Evolutionary conservation across 2,797 vertebrate genomes (phyloP), one percentile per base, ranked within the genome.

Genomic region (Schizopygopsis malacanthus): DNA sequence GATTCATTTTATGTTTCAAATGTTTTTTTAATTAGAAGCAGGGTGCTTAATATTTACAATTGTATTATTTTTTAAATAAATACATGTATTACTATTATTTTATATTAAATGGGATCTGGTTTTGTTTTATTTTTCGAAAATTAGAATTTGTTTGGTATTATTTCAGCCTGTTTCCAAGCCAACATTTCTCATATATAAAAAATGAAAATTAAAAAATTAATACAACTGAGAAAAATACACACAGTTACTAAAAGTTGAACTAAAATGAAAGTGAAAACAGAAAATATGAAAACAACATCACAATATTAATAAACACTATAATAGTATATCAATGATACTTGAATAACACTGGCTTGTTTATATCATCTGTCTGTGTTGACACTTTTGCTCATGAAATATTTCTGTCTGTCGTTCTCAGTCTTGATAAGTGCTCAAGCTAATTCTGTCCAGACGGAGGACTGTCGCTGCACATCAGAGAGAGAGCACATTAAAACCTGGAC

Each of bases 401-500:
- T 79, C 45, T n/a, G 47, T n/a, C 47, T 4, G 28, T 70, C 82
- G 18, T 67, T 71, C 56, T 71, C 43, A 37, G 50, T 81, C 77
- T 75, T 79, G 70, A 79, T 84, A 85, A 84, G 85, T 87, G 80
- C 72, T 70, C 25, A 22, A n/a, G 65, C 41, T 79, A 76, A 88
- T 88, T 75, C 75, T 11, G 13, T 70, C 77, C 85, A 88, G 87
- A 85, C 20, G 73, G 69, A 43, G 37, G 33, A 81, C 76, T 87
- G 89, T 88, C 89, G n/a, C 54, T 61, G 37, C 85, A 43, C 71
- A 77, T 88, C 72, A 83, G 47, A 87, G 12, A 22, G 69, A 73
- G 15, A 43, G 45, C 6, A 41, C 33, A 33, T 33, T 33, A 20
- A 37, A 54, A 81, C 37, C 50, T 56, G 67, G 47, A 70, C 80